phyloP scores from a whole-genome alignment of 2,888 invertebrate genomes.

The Nomada goodeniana region DNA sequence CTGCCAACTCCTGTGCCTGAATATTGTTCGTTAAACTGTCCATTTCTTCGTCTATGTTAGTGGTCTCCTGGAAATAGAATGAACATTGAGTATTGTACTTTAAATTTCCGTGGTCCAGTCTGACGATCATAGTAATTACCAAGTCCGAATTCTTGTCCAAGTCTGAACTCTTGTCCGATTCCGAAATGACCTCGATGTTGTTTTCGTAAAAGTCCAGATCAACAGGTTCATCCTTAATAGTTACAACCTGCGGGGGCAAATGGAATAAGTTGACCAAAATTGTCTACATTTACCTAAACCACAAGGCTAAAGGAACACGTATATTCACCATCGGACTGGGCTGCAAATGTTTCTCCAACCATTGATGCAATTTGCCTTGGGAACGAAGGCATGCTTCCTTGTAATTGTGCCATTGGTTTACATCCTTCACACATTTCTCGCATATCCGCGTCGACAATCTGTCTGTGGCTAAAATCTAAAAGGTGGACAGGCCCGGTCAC shows the following conservation, averaged over 20 bases:
- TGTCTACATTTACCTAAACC: not conserved
- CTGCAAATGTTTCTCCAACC: slow-evolving; percentile 81
- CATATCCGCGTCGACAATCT: slow-evolving; percentile 89
- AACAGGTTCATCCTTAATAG: slow-evolving; percentile 87
- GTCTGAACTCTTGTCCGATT: slow-evolving; percentile 42
- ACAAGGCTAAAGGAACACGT: not conserved
- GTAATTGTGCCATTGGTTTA: slow-evolving; percentile 89
- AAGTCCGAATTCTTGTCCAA: slow-evolving; percentile 1
- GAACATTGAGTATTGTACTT: not conserved
- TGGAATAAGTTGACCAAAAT: not conserved
- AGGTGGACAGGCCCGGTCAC: slow-evolving; percentile 71
- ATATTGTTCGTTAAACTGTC: not conserved
- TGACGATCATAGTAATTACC: not conserved
- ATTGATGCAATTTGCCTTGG: slow-evolving; percentile 88
- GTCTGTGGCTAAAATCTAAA: slow-evolving; percentile 88
- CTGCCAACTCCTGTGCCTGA: slow-evolving; percentile 12
- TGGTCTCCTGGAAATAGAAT: slow-evolving; percentile 23
- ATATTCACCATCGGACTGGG: slow-evolving; percentile 64
- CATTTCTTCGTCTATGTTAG: not conserved
- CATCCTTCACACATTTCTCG: slow-evolving; percentile 87
- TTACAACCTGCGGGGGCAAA: slow-evolving; percentile 78
- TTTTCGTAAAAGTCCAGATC: slow-evolving; percentile 82
- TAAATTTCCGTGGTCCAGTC: not conserved
- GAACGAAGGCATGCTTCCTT: slow-evolving; percentile 88
- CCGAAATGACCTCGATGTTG: slow-evolving; percentile 62